Base-by-base conservation (phyloP, 2,113 vertebrate species). In the Copsychus sechellarum region DNA sequence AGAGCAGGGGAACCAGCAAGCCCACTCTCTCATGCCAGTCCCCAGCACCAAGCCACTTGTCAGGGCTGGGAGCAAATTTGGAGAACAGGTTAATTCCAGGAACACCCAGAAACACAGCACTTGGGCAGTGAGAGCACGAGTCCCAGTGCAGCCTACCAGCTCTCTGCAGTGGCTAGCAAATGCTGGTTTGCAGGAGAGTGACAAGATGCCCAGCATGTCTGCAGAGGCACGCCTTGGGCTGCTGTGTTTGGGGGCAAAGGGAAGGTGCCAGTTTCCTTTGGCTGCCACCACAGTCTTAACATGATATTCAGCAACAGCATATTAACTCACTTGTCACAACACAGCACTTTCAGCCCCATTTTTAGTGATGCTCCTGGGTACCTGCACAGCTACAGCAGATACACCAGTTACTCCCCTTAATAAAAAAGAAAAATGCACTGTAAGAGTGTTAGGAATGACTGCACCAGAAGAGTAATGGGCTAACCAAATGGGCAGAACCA, bases 71-170 rank as follows among this genome's bases (percentile, higher is more conserved):
- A 66, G 33, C 1, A 1, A 48, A 40, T 60, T 3, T 34, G 38
- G 56, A 81, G 73, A 85, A 47, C 69, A 54, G 34, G 47, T 58
- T 70, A 42, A 71, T 48, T 43, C 34, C 54, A 64, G 29, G 34
- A 81, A 43, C 0, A 0, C 57, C 38, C 84, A 74, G 57, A 81
- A 81, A 69, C 14, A 62, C 0, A 0, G 45, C 26, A 9, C 38
- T 50, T 33, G 0, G 2, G 47, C 56, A 66, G 34, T 0, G 14
- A 61, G 29, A 78, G 36, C 61, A 67, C 0, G 0, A 89, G 80
- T 5, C 22, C 43, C 58, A 31, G 12, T 1, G 5, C 3, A 1
- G 61, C 43, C 61, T 72, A 78, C 66, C 81, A 88, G 61, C 36
- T 62, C 65, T 70, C 76, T 67, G 76, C 53, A 42, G 48, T 1